Evolutionary conservation across 2,797 vertebrate species (phyloP).

Genomic region (Cuniculus paca): DNA sequence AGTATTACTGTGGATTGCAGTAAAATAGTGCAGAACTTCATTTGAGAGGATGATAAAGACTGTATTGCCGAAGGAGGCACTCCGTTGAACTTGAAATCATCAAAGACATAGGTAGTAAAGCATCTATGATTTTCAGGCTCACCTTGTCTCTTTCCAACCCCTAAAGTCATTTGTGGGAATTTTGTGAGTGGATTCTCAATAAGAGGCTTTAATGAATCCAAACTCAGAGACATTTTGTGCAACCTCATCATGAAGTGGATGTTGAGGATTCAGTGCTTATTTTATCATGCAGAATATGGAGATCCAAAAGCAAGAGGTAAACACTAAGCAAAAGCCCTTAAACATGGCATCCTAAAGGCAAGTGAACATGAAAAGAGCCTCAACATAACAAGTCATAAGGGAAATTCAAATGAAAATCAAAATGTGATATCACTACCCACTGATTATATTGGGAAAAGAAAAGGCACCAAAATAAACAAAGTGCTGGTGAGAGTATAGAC

Average conservation of each 20-base stretch:
- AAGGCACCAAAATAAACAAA: background rate
- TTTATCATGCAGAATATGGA: background rate
- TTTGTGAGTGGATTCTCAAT: background rate
- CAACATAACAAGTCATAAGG: background rate
- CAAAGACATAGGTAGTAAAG: background rate
- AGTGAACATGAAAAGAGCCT: background rate
- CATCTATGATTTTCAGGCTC: background rate
- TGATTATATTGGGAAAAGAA: background rate
- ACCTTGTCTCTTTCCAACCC: background rate
- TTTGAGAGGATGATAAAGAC: background rate
- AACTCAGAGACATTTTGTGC: background rate
- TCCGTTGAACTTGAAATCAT: constrained; percentile 41
- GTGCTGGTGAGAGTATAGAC: background rate
- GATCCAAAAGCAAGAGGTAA: background rate
- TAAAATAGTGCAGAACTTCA: background rate
- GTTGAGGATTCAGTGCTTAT: background rate
- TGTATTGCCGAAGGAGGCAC: background rate
- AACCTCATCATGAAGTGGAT: background rate
- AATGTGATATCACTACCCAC: background rate
- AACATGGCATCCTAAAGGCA: background rate
- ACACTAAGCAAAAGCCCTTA: background rate
- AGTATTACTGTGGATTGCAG: background rate
- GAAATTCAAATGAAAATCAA: background rate
- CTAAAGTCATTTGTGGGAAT: background rate
- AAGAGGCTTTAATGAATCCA: background rate